Evolutionary conservation across 2,888 invertebrate genomes (phyloP).

Genomic region (Erebia ligea): DNA sequence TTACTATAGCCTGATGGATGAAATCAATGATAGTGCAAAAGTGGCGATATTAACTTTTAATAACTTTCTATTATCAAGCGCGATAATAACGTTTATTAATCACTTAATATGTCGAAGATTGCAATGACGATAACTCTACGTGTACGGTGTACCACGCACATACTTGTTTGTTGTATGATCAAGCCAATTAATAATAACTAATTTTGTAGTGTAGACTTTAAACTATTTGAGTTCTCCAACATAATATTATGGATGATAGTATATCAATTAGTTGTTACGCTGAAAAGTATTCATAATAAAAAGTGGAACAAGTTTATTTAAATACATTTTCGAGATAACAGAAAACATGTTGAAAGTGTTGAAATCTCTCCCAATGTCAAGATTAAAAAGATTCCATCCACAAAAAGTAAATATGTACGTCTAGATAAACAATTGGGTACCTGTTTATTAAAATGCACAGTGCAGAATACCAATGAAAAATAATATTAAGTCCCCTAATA

Average conservation of each 20-base stretch:
- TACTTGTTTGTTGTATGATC: background rate
- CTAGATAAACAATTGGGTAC: background rate
- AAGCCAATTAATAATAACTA: background rate
- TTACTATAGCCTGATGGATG: conserved; percentile 13
- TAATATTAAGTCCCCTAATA: too few relatives aligned
- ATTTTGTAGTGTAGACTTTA: background rate
- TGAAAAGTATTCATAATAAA: background rate
- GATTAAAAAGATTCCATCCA: background rate
- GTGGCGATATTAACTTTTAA: conserved; percentile 22
- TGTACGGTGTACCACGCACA: background rate
- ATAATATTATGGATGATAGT: too few relatives aligned
- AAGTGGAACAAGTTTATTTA: conserved; percentile 15
- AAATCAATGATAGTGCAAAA: conserved; percentile 25
- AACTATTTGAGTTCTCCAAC: too few relatives aligned
- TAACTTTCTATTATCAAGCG: conserved; percentile 21
- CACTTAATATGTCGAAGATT: conserved; percentile 25
- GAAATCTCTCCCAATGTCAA: conserved; percentile 11
- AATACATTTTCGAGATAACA: conserved; percentile 4
- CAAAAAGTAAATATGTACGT: background rate
- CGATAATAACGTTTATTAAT: conserved; percentile 25
- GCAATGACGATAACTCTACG: conserved; percentile 5
- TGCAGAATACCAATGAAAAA: background rate
- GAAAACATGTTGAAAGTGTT: background rate
- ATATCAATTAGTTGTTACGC: background rate
- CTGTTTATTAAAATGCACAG: background rate